Base-by-base conservation (phyloP, 2,888 invertebrate genomes). In the Tenthredo notha region DNA sequence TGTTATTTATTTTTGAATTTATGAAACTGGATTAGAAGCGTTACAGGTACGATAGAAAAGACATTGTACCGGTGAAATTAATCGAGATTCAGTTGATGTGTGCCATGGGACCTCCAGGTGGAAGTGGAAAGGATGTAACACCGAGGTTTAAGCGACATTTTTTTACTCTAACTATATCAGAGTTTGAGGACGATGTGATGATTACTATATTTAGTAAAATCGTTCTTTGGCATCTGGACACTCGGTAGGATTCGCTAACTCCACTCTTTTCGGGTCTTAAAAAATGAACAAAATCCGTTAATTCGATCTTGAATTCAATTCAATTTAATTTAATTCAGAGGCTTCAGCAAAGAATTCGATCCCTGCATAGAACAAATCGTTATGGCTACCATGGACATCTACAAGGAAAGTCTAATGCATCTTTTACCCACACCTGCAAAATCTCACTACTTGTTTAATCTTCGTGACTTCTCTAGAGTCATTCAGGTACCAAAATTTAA, bases 341-440 rank as follows among this genome's bases (percentile, higher is more conserved):
- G 98, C 7, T 99, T 99, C 94, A 97, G 98, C 15, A 98, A 98
- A 93, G 98, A 98, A 86, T 99, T 99, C 92, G 98, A 98, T 94
- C 97, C 98, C 0, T 98, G 98, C 90, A 97, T 98, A 84, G 97
- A 98, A 84, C 97, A 98, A 94, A 95, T 99, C 84, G 98, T 99
- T 2, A 92, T 94, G 82, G 98, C 98, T 0, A 99, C 99, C 0
- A 94, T 99, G 89, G 96, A 96, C 87, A 96, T 99, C 4, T 99
- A 98, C 92, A 98, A 98, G 91, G 95, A 96, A 89, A 97, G 98
- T 84, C 95, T 97, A 83, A 90, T 94, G n/a, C 96, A 97, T 93
- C 95, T 99, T 85, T 94, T 99, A 77, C 99, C 99, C 0, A 99
- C 98, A 0, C 99, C 99, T 0, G 95, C 97, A 0, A 99, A 98